Base-by-base conservation (phyloP, 2,888 invertebrate species). In the Mycalesis mineus region DNA sequence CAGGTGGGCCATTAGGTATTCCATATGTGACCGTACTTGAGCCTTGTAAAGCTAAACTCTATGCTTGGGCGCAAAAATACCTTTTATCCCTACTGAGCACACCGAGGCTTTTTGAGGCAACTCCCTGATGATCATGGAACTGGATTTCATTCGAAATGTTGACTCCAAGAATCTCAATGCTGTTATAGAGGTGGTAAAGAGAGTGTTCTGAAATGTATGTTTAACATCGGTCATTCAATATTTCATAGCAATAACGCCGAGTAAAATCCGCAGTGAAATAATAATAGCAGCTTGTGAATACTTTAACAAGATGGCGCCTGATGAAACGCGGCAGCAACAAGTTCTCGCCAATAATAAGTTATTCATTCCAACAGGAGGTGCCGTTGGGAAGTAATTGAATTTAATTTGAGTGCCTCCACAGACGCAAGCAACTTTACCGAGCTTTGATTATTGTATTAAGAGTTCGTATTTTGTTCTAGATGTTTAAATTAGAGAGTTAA, bases 351-450 rank as follows among this genome's bases (percentile, higher is more conserved):
- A 61, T 47, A 60, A 62, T 62, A 48, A 57, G 55, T 60, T 64
- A 69, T 68, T 64, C 62, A 66, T 61, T 61, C 54, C 44, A 63
- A 44, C 60, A 58, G 65, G 63, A 62, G 54, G 55, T 52, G 41
- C 53, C 53, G 48, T 49, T 59, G 39, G 22, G 52, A 33, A 55
- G 31, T 44, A 53, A 53, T 60, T 62, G 42, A 53, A 55, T 58
- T 60, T 41, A 53, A 60, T 53, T 51, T 42, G 48, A 51, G 41
- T 37, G 29, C 42, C 44, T 57, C 50, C 37, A 37, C 14, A 15
- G 44, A 29, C 41, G 47, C 8, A 17, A 37, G 9, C 47, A 57
- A 57, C 29, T 50, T 50, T 44, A 45, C 37, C 15, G 40, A 45
- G 40, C 15, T 42, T n/a, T n/a, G 22, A 3, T 52, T 22, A 42